Conservation (phyloP, 2,797 vertebrate species). For the Esox lucius region DNA sequence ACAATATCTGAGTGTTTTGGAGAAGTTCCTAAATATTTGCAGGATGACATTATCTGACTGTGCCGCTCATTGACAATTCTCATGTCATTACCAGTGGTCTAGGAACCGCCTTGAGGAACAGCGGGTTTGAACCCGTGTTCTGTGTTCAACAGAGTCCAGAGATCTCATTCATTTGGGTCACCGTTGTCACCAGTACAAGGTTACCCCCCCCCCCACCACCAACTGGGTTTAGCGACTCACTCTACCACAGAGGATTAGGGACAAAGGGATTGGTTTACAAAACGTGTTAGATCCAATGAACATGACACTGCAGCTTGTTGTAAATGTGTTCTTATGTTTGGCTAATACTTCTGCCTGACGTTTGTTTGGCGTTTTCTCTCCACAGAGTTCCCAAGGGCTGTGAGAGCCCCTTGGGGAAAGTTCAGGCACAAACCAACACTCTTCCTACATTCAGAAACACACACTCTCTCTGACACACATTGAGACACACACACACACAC, state of each 20-base stretch:
- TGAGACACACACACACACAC: constrained; percentile 9
- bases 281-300: background rate
- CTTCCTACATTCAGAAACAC: constrained; percentile 45
- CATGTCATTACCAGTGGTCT: constrained; percentile 41
- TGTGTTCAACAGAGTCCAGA: background rate
- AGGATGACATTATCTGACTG: constrained; percentile 73
- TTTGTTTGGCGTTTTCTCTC: constrained; percentile 40
- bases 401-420: constrained; percentile 93
- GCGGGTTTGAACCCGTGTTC: background rate
- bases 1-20: constrained; percentile 72
- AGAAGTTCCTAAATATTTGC: constrained; percentile 75
- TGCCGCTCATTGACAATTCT: constrained; percentile 57
- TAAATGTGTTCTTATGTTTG: constrained; percentile 31
- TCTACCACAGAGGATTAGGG: background rate
- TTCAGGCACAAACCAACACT: constrained; percentile 79
- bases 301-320: background rate
- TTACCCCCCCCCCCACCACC: background rate
- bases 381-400: constrained; percentile 93
- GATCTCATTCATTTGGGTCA: background rate
- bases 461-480: constrained; percentile 52
- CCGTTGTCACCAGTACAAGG: too few species aligned
- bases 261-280: background rate
- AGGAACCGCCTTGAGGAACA: background rate
- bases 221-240: background rate
- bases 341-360: constrained; percentile 11